Conservation (phyloP, 2,113 vertebrate species). For the Aythya baeri region DNA sequence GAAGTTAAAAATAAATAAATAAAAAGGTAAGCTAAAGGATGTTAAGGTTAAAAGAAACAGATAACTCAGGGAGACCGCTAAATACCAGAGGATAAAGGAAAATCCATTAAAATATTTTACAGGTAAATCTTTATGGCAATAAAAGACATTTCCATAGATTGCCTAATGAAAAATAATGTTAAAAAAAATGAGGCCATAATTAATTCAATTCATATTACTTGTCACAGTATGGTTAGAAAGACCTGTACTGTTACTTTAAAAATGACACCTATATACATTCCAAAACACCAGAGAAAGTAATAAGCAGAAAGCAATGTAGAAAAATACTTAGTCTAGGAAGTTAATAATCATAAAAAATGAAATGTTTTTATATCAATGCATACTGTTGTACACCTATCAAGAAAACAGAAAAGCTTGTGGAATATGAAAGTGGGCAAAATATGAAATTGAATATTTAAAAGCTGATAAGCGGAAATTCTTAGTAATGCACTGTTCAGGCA, state of each 20-base stretch:
- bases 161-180: background rate
- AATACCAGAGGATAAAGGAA: background rate
- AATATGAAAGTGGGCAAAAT: background rate
- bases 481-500: background rate
- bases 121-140: background rate
- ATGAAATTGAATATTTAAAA: background rate
- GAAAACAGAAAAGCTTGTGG: background rate
- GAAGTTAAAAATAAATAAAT: background rate
- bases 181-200: background rate
- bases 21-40: background rate
- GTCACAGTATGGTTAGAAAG: background rate
- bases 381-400: background rate
- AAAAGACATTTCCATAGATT: background rate
- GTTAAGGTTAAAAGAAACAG: slow-evolving; percentile 17
- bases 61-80: background rate
- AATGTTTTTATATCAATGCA: background rate
- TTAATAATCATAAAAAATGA: background rate
- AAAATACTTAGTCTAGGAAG: background rate
- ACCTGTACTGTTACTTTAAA: background rate
- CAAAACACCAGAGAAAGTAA: background rate
- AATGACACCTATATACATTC: background rate
- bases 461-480: fast-evolving
- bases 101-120: background rate
- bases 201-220: background rate
- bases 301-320: background rate